Conservation (phyloP, 2,888 invertebrate genomes). For the Plagiodera versicolora region DNA sequence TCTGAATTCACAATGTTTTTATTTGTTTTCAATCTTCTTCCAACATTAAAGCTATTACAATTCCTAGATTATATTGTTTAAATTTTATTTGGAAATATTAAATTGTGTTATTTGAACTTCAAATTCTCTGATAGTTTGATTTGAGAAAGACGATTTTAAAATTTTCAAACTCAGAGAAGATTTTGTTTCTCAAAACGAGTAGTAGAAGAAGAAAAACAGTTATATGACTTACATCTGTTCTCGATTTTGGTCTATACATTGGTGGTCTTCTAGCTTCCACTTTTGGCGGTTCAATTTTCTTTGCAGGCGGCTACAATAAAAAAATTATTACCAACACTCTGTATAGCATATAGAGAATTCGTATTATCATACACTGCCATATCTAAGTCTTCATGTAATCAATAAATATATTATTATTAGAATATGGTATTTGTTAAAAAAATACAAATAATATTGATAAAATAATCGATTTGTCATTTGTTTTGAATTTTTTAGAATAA, state of each 20-base stretch:
- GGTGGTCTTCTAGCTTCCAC: conserved; percentile 49
- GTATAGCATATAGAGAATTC: background rate
- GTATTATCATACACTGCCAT: background rate
- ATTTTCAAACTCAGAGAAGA: no score
- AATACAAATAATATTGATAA: background rate
- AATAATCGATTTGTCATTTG: background rate
- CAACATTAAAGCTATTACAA: no score
- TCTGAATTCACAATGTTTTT: no score
- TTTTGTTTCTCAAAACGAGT: no score
- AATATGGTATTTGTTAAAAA: background rate
- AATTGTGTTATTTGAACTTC: no score
- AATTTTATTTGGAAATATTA: no score
- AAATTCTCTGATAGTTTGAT: no score
- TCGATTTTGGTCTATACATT: conserved; percentile 50
- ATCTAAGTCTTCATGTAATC: background rate
- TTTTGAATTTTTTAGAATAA: background rate
- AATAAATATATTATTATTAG: background rate
- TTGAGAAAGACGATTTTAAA: no score
- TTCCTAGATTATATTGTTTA: no score
- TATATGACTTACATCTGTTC: conserved; percentile 50
- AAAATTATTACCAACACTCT: background rate
- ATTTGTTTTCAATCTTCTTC: no score
- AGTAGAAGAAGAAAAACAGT: no score
- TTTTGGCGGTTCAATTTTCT: conserved; percentile 46
- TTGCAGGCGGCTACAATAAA: conserved; percentile 47